Evolutionary conservation across 2,888 invertebrate genomes (phyloP), one percentile per base, ranked within the genome.

Genomic region (Acanthopleura granulata): DNA sequence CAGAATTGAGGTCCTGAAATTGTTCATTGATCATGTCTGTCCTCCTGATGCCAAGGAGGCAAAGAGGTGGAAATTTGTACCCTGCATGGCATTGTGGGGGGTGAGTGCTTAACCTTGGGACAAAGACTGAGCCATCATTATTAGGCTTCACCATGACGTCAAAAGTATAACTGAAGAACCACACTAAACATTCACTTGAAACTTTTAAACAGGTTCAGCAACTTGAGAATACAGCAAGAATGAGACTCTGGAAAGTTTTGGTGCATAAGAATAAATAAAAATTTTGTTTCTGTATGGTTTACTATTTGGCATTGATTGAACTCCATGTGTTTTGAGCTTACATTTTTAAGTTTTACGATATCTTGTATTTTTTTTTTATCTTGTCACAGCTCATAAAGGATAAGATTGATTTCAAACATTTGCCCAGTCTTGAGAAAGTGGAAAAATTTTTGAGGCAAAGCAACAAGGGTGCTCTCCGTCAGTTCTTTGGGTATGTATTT

Each of bases 11-110:
- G 80, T 81, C 0, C 77, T 87, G 74, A 84, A 85, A 72, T 77
- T 88, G 72, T 88, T 86, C 75, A 76, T 87, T 25, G 85, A 86
- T 74, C 83, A 84, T 78, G 82, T 86, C n/a, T 85, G 84, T 77
- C 74, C 77, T 11, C 76, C 77, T 3, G 80, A 78, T 15, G 75
- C 70, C 25, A 70, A 74, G 22, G 57, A 12, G 18, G 73, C 71
- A 22, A 80, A 80, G 18, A 74, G 76, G 69, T 73, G 81, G 12
- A 75, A 76, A 14, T 75, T 82, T 50, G 80, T 78, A 49, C 69
- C 78, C 29, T 83, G 81, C 57, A 83, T 80, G 84, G 82, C 83
- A 1, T 72, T 87, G n/a, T 87, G 85, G 84, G 77, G 25, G 73
- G 87, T 87, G 78, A 73, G 82, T 76, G 66, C 74, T 22, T 16